These are phyloP conservation scores for Dicaeum eximium DNA, from an alignment of 2,113 vertebrate genomes.

Conservation along the genomic window DNA sequence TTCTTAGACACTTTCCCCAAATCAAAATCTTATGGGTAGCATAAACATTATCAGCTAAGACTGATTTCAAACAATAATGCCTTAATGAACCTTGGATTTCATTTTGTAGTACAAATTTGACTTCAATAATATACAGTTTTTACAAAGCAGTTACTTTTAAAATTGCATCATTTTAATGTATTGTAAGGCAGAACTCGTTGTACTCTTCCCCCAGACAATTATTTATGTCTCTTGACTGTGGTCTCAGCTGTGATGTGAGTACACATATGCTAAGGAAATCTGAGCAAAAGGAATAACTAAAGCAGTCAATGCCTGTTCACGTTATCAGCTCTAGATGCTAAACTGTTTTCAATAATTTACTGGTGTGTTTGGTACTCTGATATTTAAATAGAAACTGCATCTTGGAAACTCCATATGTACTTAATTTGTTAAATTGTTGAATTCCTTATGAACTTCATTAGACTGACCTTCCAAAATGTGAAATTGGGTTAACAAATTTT, in stretches of 20 bases:
- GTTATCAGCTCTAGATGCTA: neutral
- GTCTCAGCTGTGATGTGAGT: conserved; percentile 16
- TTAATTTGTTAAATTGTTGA: neutral
- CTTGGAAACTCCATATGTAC: neutral
- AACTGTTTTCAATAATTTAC: neutral
- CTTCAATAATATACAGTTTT: neutral
- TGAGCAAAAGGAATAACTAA: neutral
- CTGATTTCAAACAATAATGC: neutral
- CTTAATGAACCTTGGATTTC: neutral
- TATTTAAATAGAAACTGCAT: neutral
- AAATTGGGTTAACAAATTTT: neutral
- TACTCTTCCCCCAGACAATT: neutral
- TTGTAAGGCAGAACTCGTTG: neutral
- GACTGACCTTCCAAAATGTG: neutral
- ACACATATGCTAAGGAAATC: neutral
- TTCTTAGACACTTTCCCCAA: neutral
- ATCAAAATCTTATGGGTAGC: neutral
- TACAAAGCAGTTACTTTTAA: neutral
- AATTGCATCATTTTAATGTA: neutral
- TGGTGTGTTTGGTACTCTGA: neutral
- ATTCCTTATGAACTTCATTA: neutral
- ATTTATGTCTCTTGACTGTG: conserved; percentile 9
- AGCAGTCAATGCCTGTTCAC: neutral
- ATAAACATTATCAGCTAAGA: neutral
- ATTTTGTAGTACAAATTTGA: neutral